Evolutionary conservation across 2,888 invertebrate genomes (phyloP), one percentile per base, ranked within the genome.

Genomic region (Tipula lateralis): DNA sequence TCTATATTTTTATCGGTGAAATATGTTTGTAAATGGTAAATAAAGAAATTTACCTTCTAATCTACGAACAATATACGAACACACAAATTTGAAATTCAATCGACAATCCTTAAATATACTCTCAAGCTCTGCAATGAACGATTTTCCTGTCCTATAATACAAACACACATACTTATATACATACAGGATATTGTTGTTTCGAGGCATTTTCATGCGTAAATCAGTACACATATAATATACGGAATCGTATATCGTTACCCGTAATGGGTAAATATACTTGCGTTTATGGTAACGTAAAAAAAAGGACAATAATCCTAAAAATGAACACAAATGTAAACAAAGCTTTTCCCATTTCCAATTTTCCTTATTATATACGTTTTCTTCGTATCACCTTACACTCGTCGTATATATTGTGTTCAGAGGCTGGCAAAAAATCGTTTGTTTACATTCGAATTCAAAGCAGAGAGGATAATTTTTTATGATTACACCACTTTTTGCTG

Each of bases 391-490:
- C 24, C 19, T 66, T 19, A 66, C 24, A 6, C 24, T 24, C n/a
- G 24, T 1, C 66, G n/a, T n/a, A n/a, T n/a, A n/a, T n/a, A n/a
- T n/a, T 13, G 13, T 39, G 39, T 39, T 39, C 5, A 44, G 44
- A 44, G 44, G 9, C 24, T 66, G 19, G 24, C 0, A n/a, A 6
- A 24, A 66, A 66, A 66, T 66, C 24, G 24, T 66, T 24, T 66
- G 66, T 66, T 66, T 66, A 66, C 66, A 66, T 24, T 66, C 24
- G 24, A 66, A 66, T 66, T 66, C 16, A 66, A 24, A 66, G 12
- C 66, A 24, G 66, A 66, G 66, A 66, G 66, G 66, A 66, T 66
- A 66, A 66, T 66, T 66, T 66, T 66, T 66, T 66, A 66, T 66
- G 66, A 12, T 66, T 19, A 19, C 9, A 66, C 66, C 66, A 66